These are phyloP conservation scores for Leucozona laternaria DNA, from an alignment of 2,888 invertebrate species.

Conservation along the genomic window DNA sequence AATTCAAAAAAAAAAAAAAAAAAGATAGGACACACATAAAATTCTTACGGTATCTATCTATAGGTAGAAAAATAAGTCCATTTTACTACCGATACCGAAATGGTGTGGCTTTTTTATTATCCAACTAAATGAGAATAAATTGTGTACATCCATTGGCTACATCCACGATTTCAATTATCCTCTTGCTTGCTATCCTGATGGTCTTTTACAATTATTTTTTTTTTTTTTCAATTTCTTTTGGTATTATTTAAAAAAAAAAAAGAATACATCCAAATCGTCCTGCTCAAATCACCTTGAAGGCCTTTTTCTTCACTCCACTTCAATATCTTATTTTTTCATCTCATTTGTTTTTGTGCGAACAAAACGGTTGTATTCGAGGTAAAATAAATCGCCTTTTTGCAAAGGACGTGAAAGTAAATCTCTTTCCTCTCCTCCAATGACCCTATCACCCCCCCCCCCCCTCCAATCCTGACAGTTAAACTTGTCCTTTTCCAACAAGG, in stretches of 20 bases:
- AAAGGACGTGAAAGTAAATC: constrained; percentile 4
- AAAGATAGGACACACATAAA: not conserved
- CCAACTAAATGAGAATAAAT: constrained; percentile 52
- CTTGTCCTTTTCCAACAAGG: constrained; percentile 4
- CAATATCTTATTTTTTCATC: constrained; percentile 14
- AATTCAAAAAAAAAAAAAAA: no score
- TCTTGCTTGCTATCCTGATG: constrained; percentile 25
- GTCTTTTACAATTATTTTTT: constrained; percentile 18
- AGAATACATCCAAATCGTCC: no score
- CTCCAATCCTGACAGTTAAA: not conserved
- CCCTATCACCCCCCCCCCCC: no score
- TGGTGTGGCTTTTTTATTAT: constrained; percentile 6
- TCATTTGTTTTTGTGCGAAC: constrained; percentile 12
- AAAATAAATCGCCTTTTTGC: constrained; percentile 56
- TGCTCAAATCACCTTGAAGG: constrained; percentile 6
- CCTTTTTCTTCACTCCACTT: not conserved
- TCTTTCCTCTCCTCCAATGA: not conserved
- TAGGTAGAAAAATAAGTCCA: not conserved
- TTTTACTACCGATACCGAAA: not conserved
- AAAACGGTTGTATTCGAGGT: constrained; percentile 47
- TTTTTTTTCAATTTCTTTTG: not conserved
- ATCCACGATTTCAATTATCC: constrained; percentile 65
- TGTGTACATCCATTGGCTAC: constrained; percentile 58
- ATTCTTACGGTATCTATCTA: not conserved
- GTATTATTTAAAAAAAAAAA: constrained; percentile 10